Conservation (phyloP, 1,140 invertebrate genomes). For the Psix sp. region DNA sequence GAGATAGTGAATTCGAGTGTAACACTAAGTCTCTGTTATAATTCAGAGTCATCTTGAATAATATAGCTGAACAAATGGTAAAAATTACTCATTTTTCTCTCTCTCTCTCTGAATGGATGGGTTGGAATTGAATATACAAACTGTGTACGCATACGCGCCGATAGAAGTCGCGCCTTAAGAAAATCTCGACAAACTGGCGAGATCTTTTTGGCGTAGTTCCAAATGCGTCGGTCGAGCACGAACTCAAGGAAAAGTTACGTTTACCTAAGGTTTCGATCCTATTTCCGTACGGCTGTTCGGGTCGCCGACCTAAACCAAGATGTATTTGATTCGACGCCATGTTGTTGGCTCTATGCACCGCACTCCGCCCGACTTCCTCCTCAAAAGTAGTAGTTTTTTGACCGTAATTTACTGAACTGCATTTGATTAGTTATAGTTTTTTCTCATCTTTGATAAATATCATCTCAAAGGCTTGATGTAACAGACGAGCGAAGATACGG, state of each 20-base stretch:
- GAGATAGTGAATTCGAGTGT: too few relatives aligned
- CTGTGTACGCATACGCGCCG: too few relatives aligned
- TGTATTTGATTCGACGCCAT: slow-evolving; percentile 52
- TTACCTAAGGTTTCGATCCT: slow-evolving; percentile 72
- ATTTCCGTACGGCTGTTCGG: slow-evolving; percentile 67
- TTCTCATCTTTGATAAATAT: slow-evolving; percentile 5
- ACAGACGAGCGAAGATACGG: slow-evolving; percentile 33
- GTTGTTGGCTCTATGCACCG: slow-evolving; percentile 1
- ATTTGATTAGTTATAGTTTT: too few relatives aligned
- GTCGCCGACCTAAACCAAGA: slow-evolving; percentile 65
- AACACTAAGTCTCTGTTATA: too few relatives aligned
- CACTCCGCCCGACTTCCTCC: too few relatives aligned
- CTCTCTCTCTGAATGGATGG: too few relatives aligned
- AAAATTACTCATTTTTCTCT: background rate
- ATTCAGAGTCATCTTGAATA: too few relatives aligned
- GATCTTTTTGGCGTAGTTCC: slow-evolving; percentile 72
- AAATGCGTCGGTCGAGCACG: slow-evolving; percentile 64
- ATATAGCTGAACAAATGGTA: too few relatives aligned
- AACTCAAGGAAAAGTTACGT: slow-evolving; percentile 69
- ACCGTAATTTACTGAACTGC: too few relatives aligned
- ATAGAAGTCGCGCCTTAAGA: slow-evolving; percentile 37
- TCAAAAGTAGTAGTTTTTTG: too few relatives aligned
- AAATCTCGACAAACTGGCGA: slow-evolving; percentile 55
- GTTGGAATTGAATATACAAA: too few relatives aligned
- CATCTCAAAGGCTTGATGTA: slow-evolving; percentile 30